Percentiles rank a stretch among this genome's conserved stretches.
Evolutionary conservation across 92 coral and sea anemone genomes (phyloP).

Genomic region (Phenganax marumi): DNA sequence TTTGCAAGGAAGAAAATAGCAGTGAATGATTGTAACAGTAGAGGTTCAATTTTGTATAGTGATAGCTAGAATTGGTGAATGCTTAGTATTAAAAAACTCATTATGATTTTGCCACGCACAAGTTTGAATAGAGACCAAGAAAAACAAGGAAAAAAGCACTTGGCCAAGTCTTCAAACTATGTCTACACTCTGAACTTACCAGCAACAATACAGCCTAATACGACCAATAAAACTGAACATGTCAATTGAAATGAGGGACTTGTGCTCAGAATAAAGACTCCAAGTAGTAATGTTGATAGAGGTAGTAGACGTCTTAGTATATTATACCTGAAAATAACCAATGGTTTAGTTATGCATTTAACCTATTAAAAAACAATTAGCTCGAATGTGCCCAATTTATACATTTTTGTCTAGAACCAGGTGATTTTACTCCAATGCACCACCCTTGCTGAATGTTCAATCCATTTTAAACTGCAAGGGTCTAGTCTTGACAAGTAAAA

Average conservation of each 20-base stretch:
- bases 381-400: no score
- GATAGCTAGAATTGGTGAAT: no score
- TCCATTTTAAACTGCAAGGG: no score
- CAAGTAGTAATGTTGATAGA: conserved; percentile 67
- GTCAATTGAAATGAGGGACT: conserved; percentile 59
- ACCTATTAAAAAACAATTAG: no score
- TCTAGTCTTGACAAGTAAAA: no score
- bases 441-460: no score
- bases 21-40: not conserved
- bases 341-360: not conserved
- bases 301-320: conserved; percentile 76
- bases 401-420: no score
- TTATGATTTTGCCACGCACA: not conserved
- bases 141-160: not conserved
- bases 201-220: conserved; percentile 69
- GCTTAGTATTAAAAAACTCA: no score
- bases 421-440: no score
- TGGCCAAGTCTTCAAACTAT: not conserved
- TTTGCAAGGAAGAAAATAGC: conserved; percentile 12
- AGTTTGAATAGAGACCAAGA: not conserved
- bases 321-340: conserved; percentile 66
- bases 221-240: conserved; percentile 60
- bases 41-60: not conserved
- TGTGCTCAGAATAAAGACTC: conserved; percentile 60
- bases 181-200: conserved; percentile 41